Conservation (phyloP, 2,797 vertebrate genomes). For the Carduelis carduelis region DNA sequence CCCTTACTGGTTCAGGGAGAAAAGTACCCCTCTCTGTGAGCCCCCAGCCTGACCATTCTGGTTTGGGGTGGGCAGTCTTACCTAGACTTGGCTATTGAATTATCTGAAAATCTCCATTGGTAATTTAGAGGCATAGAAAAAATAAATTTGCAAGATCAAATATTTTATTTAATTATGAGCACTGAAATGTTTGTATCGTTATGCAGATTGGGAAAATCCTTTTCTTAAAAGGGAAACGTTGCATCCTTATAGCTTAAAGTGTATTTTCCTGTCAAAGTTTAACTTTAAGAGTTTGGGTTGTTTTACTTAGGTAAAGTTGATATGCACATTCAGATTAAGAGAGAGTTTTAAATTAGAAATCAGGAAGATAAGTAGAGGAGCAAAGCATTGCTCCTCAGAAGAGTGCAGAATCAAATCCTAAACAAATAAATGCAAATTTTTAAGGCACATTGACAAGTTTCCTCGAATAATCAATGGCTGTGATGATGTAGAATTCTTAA, state of each 20-base stretch:
- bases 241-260: neutral
- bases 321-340: neutral
- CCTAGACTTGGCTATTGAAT: neutral
- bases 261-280: neutral
- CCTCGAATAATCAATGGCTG: neutral
- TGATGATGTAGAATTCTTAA: neutral
- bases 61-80: neutral
- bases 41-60: neutral
- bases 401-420: neutral
- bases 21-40: neutral
- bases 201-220: neutral
- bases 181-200: neutral
- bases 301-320: neutral
- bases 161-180: neutral
- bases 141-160: neutral
- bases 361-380: neutral
- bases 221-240: neutral
- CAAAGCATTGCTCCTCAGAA: neutral
- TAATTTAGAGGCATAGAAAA: neutral
- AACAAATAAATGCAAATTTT: neutral
- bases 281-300: rapidly evolving
- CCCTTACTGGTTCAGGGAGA: neutral
- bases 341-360: neutral
- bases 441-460: neutral
- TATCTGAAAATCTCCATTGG: neutral